A percentile compares a stretch with the other conserved stretches of the same genome.
These are phyloP conservation scores for Octonoba sinensis DNA, from an alignment of 2,888 invertebrate genomes.

Conservation along the genomic window DNA sequence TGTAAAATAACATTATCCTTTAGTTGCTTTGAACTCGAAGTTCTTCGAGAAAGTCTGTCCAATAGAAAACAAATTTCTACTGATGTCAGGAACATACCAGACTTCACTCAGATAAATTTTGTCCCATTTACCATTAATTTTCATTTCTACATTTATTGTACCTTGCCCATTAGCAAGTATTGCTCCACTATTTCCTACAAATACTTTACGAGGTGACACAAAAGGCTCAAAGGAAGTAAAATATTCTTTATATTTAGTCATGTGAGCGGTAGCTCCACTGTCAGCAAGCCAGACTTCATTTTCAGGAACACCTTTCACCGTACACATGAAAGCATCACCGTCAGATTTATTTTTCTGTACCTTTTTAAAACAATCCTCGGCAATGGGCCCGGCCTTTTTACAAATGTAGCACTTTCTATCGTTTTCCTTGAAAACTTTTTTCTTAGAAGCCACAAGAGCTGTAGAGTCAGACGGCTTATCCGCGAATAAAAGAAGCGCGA, in stretches of 20 bases:
- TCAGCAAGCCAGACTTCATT: conserved; percentile 21
- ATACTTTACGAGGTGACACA: no score
- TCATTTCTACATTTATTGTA: not conserved
- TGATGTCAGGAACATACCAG: conserved; percentile 20
- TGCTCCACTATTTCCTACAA: not conserved
- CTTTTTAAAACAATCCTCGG: conserved; percentile 14
- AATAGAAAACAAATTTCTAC: conserved; percentile 28
- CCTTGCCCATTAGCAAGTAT: conserved; percentile 14
- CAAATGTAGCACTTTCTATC: conserved; percentile 13
- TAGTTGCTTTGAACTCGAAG: not conserved
- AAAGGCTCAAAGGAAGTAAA: no score
- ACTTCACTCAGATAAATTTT: not conserved
- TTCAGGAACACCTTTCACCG: not conserved
- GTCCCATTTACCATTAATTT: not conserved
- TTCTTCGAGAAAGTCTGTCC: conserved; percentile 1
- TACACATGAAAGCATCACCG: conserved; percentile 21
- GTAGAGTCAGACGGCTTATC: not conserved
- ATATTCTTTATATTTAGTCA: conserved; percentile 19
- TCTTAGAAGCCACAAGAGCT: not conserved
- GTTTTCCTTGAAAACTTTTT: not conserved
- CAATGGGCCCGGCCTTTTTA: conserved; percentile 12
- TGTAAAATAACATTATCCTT: conserved; percentile 1
- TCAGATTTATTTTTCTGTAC: not conserved
- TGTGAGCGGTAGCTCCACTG: conserved; percentile 27
- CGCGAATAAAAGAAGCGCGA: no score